A percentile compares a stretch with the other conserved stretches of the same genome.
Evolutionary conservation across 2,113 vertebrate genomes (phyloP).

Genomic region (Lipophrys pholis): DNA sequence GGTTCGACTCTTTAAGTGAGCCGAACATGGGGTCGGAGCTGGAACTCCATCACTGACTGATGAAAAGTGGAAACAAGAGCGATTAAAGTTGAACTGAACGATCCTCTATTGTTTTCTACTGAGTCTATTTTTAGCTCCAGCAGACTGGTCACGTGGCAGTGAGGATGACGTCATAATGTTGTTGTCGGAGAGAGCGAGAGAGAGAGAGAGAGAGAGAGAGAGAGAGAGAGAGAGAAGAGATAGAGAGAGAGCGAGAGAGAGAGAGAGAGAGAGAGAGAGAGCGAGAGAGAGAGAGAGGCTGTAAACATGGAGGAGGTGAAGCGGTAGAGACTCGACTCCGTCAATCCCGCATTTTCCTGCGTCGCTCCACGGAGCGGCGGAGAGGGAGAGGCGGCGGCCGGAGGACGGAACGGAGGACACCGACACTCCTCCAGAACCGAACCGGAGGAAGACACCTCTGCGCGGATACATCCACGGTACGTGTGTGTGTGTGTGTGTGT

Average conservation of each 20-base stretch:
- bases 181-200: constrained; percentile 65
- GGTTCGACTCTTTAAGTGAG: too few species aligned
- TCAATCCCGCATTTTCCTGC: constrained; percentile 13
- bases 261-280: not conserved
- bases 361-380: constrained; percentile 7
- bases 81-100: not conserved
- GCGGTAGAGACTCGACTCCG: constrained; percentile 37
- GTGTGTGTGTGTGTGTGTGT: too few species aligned
- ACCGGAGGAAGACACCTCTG: constrained; percentile 64
- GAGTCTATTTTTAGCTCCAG: constrained; percentile 75
- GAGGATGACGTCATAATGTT: constrained; percentile 78
- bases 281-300: constrained; percentile 12
- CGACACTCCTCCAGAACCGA: constrained; percentile 1
- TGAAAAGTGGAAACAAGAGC: too few species aligned
- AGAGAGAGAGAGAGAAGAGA: constrained; percentile 12
- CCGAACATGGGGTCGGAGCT: too few species aligned
- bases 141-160: constrained; percentile 79
- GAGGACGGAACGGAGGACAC: constrained; percentile 34
- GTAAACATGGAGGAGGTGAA: constrained; percentile 73
- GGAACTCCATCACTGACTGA: too few species aligned
- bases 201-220: not conserved
- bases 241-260: not conserved
- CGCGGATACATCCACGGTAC: constrained; percentile 66
- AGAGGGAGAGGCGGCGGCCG: not conserved
- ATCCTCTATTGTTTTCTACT: constrained; percentile 57